Conservation (phyloP, 23 tunicate species). For the Oikopleura dioica region DNA sequence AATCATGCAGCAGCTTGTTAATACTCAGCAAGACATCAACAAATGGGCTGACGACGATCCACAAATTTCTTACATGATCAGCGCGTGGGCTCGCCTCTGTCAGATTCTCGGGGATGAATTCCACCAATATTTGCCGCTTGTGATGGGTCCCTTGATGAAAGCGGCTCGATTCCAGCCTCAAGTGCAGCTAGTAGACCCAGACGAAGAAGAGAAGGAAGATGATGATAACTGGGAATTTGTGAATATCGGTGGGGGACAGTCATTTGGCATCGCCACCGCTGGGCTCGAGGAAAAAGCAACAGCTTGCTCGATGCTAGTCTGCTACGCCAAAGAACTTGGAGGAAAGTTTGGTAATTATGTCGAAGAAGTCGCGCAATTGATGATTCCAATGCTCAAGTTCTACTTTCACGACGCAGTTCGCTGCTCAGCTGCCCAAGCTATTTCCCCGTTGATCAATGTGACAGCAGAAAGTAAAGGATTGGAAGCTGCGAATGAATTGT, state of each 20-base stretch:
- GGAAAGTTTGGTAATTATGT: conserved; percentile 77
- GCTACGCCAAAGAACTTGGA: conserved; percentile 83
- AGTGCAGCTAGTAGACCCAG: conserved; percentile 91
- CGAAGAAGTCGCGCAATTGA: conserved; percentile 81
- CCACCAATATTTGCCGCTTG: conserved; percentile 82
- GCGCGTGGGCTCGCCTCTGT: conserved; percentile 99
- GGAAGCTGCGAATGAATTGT: neutral
- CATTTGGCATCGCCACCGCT: conserved; percentile 88
- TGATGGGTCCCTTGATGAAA: conserved; percentile 94
- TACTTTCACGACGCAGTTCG: conserved; percentile 95
- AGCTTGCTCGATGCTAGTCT: conserved; percentile 94
- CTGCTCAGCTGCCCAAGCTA: conserved; percentile 13
- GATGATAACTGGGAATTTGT: conserved; percentile 80
- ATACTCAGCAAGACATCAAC: conserved; percentile 63
- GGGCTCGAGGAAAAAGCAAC: conserved; percentile 94
- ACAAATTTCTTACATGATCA: conserved; percentile 87
- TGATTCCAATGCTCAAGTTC: conserved; percentile 93
- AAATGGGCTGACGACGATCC: conserved; percentile 99
- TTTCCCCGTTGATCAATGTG: neutral
- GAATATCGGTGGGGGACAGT: conserved; percentile 13
- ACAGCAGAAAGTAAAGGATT: neutral
- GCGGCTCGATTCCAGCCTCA: conserved; percentile 87
- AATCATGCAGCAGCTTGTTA: conserved; percentile 71
- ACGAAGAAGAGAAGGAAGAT: conserved; percentile 60
- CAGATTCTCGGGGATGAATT: conserved; percentile 64